phyloP scores from a whole-genome alignment of 2,888 invertebrate species.

The Eudemis profundana region DNA sequence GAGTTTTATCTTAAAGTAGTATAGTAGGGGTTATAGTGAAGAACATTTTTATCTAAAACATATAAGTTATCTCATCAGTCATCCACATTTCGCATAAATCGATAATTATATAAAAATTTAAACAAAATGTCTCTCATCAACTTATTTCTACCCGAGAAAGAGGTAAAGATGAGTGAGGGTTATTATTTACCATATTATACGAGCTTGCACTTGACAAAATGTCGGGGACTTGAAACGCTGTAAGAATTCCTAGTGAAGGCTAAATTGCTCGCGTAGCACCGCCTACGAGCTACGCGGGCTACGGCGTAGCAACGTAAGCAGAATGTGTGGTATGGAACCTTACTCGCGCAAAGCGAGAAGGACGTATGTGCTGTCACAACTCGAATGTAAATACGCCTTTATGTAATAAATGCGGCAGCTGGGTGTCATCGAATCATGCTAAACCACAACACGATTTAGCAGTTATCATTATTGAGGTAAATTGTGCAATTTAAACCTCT shows the following conservation, averaged over 20 bases:
- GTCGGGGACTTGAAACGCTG: constrained; percentile 1
- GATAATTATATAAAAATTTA: too few relatives aligned
- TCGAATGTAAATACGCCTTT: not conserved
- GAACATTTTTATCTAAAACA: too few relatives aligned
- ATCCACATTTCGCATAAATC: too few relatives aligned
- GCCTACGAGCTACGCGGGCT: constrained; percentile 26
- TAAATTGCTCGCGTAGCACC: constrained; percentile 25
- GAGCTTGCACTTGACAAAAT: not conserved
- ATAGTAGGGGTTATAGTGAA: too few relatives aligned
- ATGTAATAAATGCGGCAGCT: not conserved
- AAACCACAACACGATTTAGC: constrained; percentile 20
- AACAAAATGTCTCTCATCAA: too few relatives aligned
- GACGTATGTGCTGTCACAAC: not conserved
- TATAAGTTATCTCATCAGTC: too few relatives aligned
- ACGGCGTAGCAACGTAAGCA: constrained; percentile 27
- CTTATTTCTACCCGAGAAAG: not conserved
- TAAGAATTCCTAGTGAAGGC: constrained; percentile 25
- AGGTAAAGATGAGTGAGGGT: too few relatives aligned
- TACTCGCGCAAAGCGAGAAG: constrained; percentile 2
- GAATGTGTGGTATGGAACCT: constrained; percentile 13
- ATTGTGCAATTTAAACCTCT: constrained; percentile 1
- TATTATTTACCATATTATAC: not conserved
- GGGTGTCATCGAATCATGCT: constrained; percentile 4
- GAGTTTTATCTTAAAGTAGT: too few relatives aligned
- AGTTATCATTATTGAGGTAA: constrained; percentile 7